Percentiles rank a stretch among this genome's conserved stretches.
phyloP scores from a whole-genome alignment of 1,140 invertebrate genomes.

The Copidosoma floridanum region DNA sequence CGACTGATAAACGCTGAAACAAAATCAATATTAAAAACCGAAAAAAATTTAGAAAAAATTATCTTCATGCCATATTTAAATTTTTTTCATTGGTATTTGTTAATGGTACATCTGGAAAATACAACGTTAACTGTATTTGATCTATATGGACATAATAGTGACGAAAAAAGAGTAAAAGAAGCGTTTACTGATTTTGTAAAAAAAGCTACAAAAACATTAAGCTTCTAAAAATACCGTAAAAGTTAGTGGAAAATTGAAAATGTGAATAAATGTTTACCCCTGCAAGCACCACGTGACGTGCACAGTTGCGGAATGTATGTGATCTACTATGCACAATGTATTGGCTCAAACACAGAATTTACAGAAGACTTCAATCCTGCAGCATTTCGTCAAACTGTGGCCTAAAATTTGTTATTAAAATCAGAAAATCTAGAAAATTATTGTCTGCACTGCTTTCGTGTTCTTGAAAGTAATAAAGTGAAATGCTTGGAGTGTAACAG shows the following conservation, averaged over 20 bases:
- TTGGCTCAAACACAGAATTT: neutral
- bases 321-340: neutral
- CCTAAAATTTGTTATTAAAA: neutral
- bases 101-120: slow-evolving; percentile 17
- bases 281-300: neutral
- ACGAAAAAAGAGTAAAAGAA: slow-evolving; percentile 1
- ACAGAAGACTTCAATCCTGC: neutral
- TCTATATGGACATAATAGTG: slow-evolving; percentile 16
- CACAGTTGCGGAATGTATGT: neutral
- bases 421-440: neutral
- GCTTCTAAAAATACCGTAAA: neutral
- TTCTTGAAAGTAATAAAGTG: neutral
- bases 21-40: slow-evolving; percentile 7
- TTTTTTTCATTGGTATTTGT: slow-evolving; percentile 19
- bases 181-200: slow-evolving; percentile 3
- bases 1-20: neutral
- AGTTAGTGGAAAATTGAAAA: neutral
- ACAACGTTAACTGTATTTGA: slow-evolving; percentile 16
- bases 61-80: slow-evolving; percentile 23
- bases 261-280: neutral
- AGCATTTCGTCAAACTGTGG: neutral
- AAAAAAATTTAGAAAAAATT: neutral
- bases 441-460: neutral
- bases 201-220: neutral
- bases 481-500: neutral